phyloP scores from a whole-genome alignment of 2,888 invertebrate species.

The Stegana nigrithorax region DNA sequence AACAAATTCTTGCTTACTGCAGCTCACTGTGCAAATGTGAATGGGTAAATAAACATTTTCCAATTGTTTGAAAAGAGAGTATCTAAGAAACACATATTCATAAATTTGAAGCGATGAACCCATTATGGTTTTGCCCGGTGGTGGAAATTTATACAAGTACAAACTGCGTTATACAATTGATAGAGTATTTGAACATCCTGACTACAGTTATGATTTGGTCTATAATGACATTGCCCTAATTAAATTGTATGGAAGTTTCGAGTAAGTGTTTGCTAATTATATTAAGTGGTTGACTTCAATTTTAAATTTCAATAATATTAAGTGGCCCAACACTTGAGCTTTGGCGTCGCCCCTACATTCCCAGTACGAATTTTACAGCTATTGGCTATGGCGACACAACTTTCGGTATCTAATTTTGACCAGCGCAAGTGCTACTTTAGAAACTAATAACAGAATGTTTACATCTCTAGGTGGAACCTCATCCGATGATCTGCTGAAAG shows the following conservation, averaged over 20 bases:
- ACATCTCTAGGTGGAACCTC: background rate
- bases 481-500: background rate
- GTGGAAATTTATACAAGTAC: background rate
- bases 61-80: background rate
- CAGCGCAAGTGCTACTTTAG: no score
- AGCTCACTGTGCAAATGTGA: slow-evolving; percentile 14
- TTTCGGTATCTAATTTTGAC: background rate
- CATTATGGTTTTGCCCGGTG: slow-evolving; percentile 10
- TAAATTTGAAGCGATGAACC: background rate
- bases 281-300: background rate
- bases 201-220: background rate
- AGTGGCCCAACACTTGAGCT: background rate
- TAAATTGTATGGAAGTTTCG: background rate
- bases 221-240: slow-evolving; percentile 22
- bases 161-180: background rate
- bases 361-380: background rate
- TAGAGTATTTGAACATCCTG: slow-evolving; percentile 11
- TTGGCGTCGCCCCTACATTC: background rate
- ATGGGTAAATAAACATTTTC: slow-evolving; percentile 10
- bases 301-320: no score
- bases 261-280: background rate
- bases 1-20: slow-evolving; percentile 15
- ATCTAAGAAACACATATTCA: background rate
- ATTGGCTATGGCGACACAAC: background rate
- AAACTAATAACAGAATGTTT: background rate